Conservation (phyloP, 2,113 vertebrate species). For the Oncorhynchus tshawytscha region DNA sequence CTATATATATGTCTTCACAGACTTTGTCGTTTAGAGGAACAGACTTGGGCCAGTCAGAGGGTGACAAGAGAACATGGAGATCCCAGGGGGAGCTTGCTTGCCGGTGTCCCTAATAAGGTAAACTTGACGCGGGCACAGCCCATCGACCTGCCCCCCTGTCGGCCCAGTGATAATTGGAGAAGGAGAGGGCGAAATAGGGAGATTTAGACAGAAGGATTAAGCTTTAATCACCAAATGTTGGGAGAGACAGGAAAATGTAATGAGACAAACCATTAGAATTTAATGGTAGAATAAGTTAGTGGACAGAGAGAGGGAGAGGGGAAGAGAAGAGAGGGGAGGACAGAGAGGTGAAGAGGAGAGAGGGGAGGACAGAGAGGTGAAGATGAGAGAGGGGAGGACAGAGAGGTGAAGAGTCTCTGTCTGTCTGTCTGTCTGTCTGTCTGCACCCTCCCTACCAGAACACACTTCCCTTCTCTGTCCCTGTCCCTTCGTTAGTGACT, state of each 20-base stretch:
- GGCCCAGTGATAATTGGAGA: slow-evolving; percentile 80
- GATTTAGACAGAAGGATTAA: background rate
- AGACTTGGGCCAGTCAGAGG: slow-evolving; percentile 98
- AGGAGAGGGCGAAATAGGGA: background rate
- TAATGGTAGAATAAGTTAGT: background rate
- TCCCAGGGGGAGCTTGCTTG: slow-evolving; percentile 86
- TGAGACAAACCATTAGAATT: background rate
- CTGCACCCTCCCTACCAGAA: slow-evolving; percentile 51
- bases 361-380: too few species aligned
- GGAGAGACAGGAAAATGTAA: background rate
- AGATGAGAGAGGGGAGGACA: too few species aligned
- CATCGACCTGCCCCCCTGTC: slow-evolving; percentile 96
- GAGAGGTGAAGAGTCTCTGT: too few species aligned
- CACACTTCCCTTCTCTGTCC: slow-evolving; percentile 48
- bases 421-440: background rate
- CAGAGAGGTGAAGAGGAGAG: too few species aligned
- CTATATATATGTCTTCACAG: slow-evolving; percentile 99
- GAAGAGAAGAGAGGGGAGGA: too few species aligned
- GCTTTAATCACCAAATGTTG: background rate
- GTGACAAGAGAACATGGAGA: slow-evolving; percentile 87
- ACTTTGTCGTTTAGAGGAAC: slow-evolving; percentile 99
- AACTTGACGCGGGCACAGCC: slow-evolving; percentile 98
- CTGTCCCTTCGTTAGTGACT: slow-evolving; percentile 1
- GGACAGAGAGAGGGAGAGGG: background rate
- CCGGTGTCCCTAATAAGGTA: slow-evolving; percentile 99